Percentiles rank a stretch among this genome's conserved stretches.
Conservation (phyloP, 2,797 vertebrate species). For the Tokudaia tokunoshimensis region DNA sequence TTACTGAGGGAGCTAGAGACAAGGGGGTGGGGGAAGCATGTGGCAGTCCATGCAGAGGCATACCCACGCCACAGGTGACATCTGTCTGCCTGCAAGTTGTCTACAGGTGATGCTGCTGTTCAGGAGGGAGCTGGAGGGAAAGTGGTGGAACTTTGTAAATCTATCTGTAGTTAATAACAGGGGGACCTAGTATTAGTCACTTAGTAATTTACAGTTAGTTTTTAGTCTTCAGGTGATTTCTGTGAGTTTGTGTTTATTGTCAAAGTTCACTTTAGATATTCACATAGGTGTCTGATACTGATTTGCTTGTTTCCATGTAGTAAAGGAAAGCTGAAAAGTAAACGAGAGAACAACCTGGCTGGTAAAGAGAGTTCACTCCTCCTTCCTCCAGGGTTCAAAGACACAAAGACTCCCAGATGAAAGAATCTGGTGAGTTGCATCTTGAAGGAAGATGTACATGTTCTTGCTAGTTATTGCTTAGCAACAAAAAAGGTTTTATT, state of each 20-base stretch:
- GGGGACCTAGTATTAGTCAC: neutral
- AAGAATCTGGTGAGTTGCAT: neutral
- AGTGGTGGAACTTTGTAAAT: neutral
- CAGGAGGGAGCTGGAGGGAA: neutral
- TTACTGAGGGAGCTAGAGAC: neutral
- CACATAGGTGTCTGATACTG: neutral
- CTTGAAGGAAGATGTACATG: neutral
- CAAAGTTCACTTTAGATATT: neutral
- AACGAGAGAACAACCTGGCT: neutral
- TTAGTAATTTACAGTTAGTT: neutral
- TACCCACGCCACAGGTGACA: neutral
- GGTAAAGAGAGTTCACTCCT: neutral
- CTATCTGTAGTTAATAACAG: neutral
- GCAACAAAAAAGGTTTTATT: neutral
- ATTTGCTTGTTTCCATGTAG: neutral
- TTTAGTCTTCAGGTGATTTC: neutral
- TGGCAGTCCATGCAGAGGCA: neutral
- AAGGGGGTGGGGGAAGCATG: neutral
- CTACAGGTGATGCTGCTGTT: neutral
- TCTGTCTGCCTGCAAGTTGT: neutral
- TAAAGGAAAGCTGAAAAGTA: neutral
- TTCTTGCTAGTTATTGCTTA: conserved; percentile 34
- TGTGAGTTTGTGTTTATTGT: neutral
- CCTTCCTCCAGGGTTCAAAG: conserved; percentile 1
- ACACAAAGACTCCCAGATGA: neutral